These are phyloP conservation scores for Scaeva pyrastri DNA, from an alignment of 2,888 invertebrate genomes.

Conservation along the genomic window DNA sequence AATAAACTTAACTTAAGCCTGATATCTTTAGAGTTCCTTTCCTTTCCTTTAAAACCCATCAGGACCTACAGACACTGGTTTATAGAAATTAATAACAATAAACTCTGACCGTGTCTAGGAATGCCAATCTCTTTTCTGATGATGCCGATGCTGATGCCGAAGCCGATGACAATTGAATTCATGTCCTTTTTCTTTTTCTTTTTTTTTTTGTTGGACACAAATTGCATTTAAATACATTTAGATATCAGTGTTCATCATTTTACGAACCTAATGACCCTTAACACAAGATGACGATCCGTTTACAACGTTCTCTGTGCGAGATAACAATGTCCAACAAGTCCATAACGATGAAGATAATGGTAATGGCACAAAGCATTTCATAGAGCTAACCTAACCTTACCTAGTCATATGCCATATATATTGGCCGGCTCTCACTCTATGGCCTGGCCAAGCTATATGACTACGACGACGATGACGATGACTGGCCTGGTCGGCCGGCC, in stretches of 20 bases:
- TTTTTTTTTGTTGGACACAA: background rate
- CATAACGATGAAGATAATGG: constrained; percentile 67
- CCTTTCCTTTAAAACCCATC: background rate
- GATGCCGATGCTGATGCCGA: background rate
- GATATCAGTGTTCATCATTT: constrained; percentile 50
- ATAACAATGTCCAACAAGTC: constrained; percentile 71
- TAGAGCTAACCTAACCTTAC: too few relatives aligned
- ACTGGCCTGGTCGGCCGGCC: background rate
- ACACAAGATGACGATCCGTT: constrained; percentile 35
- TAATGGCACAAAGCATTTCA: constrained; percentile 73
- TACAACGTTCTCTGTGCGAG: background rate
- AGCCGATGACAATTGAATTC: constrained; percentile 61
- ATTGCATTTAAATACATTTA: constrained; percentile 55
- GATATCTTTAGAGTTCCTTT: constrained; percentile 30
- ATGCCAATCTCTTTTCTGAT: constrained; percentile 31
- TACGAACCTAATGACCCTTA: constrained; percentile 71
- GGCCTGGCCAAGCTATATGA: too few relatives aligned
- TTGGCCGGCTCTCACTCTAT: too few relatives aligned
- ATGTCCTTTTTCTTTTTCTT: constrained; percentile 16
- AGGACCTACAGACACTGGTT: constrained; percentile 9
- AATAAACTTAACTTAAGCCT: constrained; percentile 33
- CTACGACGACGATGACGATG: too few relatives aligned
- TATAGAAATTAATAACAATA: constrained; percentile 17
- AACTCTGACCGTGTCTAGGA: constrained; percentile 44
- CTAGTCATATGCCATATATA: background rate